Conservation (phyloP, 2,113 vertebrate species). For the Ploceus nigricollis region DNA sequence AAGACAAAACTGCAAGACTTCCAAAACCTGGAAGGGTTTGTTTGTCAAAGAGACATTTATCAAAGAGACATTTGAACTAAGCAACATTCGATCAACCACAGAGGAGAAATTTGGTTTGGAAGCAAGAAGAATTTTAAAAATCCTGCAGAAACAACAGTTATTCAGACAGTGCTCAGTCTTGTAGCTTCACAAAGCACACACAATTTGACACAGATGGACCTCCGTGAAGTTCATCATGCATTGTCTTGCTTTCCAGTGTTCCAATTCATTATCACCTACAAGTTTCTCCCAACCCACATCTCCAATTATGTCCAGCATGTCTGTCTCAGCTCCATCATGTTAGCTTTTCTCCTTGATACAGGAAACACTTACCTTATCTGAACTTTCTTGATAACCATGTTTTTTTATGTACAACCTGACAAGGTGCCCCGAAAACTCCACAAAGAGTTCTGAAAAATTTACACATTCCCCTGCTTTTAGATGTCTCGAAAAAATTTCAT, state of each 20-base stretch:
- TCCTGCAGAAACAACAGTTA: background rate
- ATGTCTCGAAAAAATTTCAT: background rate
- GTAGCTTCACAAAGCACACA: background rate
- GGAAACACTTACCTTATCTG: background rate
- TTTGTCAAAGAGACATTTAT: background rate
- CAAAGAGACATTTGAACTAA: background rate
- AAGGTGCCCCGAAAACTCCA: background rate
- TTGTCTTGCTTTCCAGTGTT: background rate
- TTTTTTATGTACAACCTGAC: background rate
- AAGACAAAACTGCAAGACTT: background rate
- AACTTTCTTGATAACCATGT: background rate
- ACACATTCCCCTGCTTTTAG: background rate
- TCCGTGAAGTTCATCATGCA: accelerated
- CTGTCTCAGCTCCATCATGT: background rate
- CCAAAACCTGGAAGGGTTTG: background rate
- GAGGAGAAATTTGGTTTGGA: background rate
- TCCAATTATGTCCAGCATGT: background rate
- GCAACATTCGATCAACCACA: background rate
- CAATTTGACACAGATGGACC: background rate
- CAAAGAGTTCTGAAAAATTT: background rate
- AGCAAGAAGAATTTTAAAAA: background rate
- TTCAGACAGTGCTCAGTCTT: background rate
- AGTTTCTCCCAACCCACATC: background rate
- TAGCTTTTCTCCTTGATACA: background rate
- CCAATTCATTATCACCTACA: background rate